Conservation (phyloP, 2,888 invertebrate species). For the Xanthia togata region DNA sequence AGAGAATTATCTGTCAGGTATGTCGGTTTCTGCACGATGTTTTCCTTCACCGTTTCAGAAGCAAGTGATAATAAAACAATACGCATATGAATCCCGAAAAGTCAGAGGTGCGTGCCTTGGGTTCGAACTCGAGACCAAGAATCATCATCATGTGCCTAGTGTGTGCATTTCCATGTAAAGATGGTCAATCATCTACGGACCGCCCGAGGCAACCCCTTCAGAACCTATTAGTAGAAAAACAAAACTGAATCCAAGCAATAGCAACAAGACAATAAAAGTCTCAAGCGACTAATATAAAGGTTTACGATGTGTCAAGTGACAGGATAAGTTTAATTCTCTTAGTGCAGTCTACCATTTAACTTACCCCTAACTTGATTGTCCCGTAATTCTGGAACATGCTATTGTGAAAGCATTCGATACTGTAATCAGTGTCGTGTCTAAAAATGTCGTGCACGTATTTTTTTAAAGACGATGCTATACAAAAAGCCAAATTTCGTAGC, state of each 20-base stretch:
- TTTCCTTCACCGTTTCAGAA: too few species aligned
- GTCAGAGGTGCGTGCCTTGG: too few species aligned
- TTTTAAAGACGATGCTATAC: neutral
- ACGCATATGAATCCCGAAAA: too few species aligned
- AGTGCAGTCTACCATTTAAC: conserved; percentile 66
- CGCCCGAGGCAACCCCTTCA: too few species aligned
- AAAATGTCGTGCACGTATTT: neutral
- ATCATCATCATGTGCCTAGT: too few species aligned
- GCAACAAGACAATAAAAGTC: conserved; percentile 25
- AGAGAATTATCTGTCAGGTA: too few species aligned
- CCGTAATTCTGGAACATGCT: conserved; percentile 43
- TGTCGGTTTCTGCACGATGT: too few species aligned
- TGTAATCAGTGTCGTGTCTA: neutral
- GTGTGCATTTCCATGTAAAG: neutral
- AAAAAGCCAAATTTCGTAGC: neutral
- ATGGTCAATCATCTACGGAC: neutral
- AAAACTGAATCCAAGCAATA: neutral
- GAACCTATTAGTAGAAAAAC: neutral
- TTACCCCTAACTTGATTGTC: conserved; percentile 64
- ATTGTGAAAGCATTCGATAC: conserved; percentile 40
- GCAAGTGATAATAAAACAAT: too few species aligned
- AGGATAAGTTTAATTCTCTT: conserved; percentile 63
- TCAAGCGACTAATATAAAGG: conserved; percentile 43
- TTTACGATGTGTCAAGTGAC: conserved; percentile 60
- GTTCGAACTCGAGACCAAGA: too few species aligned